Evolutionary conservation across 2,797 vertebrate species (phyloP), one percentile per base, ranked within the genome.

Genomic region (Euthynnus affinis): DNA sequence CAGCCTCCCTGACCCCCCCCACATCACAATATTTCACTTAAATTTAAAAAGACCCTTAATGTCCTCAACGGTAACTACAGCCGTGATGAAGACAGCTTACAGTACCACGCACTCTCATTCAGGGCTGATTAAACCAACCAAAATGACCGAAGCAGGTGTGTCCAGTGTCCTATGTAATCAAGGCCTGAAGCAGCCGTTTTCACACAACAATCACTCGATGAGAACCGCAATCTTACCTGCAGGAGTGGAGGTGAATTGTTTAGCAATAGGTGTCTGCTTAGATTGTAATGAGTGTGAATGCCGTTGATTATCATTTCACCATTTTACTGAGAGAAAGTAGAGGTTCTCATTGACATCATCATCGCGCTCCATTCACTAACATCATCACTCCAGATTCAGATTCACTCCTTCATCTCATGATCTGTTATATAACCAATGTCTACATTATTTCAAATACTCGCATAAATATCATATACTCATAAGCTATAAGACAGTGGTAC

Each of bases 201-300:
- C n/a, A 75, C 27, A 74, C 14, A 23, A 37, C 6, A 63, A 42
- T 69, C 42, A 52, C 40, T 55, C 9, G 1, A 27, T 52, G 15
- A 71, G 29, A 66, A 61, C 34, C 73, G 80, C 78, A 81, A 52
- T 58, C 52, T 81, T 68, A 85, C 61, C 76, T 92, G 90, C 88
- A 88, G 57, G 12, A 81, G 83, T 87, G 87, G 87, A 86, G 79
- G 64, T 73, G 76, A 75, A 86, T 2, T 75, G 52, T 72, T 72
- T 74, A 23, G 52, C 23, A 14, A 53, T 66, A 48, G 27, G 51
- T 71, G 49, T 78, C 27, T 82, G 74, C 55, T 84, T 62, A 61
- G 37, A 60, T 64, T 86, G 20, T 76, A 78, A 29, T 71, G 42
- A 77, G 74, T 66, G 9, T 76, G 60, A 62, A 64, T 76, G 79